Evolutionary conservation across 2,113 vertebrate species (phyloP), one percentile per base, ranked within the genome.

Genomic region (Pleuronectes platessa): DNA sequence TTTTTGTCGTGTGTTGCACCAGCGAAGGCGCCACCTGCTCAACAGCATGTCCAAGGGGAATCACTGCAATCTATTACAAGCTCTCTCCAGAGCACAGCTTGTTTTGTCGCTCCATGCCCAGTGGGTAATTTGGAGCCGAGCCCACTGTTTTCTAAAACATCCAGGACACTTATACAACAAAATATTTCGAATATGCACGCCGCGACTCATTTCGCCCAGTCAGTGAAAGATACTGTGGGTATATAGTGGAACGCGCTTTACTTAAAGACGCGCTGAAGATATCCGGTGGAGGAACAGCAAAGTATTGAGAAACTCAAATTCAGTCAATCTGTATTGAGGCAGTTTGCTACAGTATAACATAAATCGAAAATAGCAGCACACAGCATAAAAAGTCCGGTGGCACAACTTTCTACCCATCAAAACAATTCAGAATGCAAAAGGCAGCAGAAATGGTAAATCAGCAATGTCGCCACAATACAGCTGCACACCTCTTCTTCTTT

Each of bases 61-160:
- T 90, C 87, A 72, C 88, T 87, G 90, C 92, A 92, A 92, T 93
- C 90, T 91, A 93, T 93, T 92, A 93, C 92, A 91, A 89, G 85
- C 89, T 89, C 89, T 91, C 92, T 93, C 90, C 68, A 90, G 92
- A 90, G 92, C 89, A 90, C 86, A 92, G 91, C 92, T 91, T 92
- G 91, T 90, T 90, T 87, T 88, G 91, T 88, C 83, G 59, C 88
- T 81, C 78, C 73, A 82, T 88, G 77, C 92, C 88, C 91, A 84
- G 84, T 91, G 89, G 91, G 89, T 89, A 86, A 90, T 89, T 91
- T 93, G 91, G 91, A 93, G 74, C 74, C 51, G 0, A 54, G 92
- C 92, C 92, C 84, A 89, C 76, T 90, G 84, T 86, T 89, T 92
- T 89, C 81, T 84, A 73, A 83, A 89, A 84, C 85, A 89, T 89